Percentiles rank a stretch among this genome's conserved stretches.
These are phyloP conservation scores for Baryphthengus martii DNA, from an alignment of 2,113 vertebrate genomes.

Conservation along the genomic window DNA sequence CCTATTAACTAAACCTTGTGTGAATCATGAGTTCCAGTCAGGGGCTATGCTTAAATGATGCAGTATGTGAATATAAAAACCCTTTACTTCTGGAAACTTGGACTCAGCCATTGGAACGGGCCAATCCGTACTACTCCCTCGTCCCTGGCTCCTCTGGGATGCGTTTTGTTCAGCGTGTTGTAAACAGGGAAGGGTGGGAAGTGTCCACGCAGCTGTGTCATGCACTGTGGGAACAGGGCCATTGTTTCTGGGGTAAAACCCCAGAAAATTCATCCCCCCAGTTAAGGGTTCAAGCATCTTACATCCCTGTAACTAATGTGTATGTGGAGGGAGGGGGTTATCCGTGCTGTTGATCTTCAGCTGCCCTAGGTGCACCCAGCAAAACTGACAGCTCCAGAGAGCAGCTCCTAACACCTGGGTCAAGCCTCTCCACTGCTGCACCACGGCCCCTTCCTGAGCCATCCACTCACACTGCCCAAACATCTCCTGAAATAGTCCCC, in stretches of 20 bases:
- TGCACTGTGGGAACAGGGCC: not conserved
- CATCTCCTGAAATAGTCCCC: rapidly evolving
- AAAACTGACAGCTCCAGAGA: not conserved
- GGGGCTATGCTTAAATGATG: slow-evolving; percentile 27
- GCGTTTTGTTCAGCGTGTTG: not conserved
- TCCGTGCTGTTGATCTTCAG: rapidly evolving
- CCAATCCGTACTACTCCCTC: slow-evolving; percentile 5
- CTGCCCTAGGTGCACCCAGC: not conserved
- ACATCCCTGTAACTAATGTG: not conserved
- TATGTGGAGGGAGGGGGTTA: not conserved
- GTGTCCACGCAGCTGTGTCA: not conserved
- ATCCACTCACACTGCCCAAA: not conserved
- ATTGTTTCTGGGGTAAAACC: not conserved
- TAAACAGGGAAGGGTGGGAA: slow-evolving; percentile 43
- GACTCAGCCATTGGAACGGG: slow-evolving; percentile 4
- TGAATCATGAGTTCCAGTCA: slow-evolving; percentile 60
- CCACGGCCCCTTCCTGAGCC: not conserved
- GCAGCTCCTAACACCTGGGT: not conserved
- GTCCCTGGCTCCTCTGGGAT: slow-evolving; percentile 11
- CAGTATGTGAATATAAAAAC: slow-evolving; percentile 3
- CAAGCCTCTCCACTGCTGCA: not conserved
- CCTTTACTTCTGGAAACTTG: slow-evolving; percentile 58
- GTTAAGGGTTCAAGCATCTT: not conserved
- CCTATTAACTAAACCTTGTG: not conserved
- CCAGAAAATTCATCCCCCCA: not conserved